Percentiles rank a stretch among this genome's conserved stretches.
These are phyloP conservation scores for Drosophila teissieri DNA, from an alignment of 1,140 invertebrate species.

Conservation along the genomic window DNA sequence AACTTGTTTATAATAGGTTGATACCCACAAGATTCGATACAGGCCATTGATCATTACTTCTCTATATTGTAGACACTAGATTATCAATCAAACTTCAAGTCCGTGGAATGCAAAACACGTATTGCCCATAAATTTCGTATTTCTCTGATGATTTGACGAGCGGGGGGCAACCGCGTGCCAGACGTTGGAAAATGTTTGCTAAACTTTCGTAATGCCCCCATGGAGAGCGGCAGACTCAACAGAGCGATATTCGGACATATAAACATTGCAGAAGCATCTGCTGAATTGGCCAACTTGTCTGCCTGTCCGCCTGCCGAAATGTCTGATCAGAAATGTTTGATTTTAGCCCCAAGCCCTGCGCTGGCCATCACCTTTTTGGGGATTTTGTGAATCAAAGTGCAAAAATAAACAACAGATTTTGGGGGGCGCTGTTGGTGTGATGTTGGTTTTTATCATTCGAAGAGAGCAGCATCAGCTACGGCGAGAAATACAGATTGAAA, in stretches of 20 bases:
- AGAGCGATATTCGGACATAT: constrained; percentile 17
- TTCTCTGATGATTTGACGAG: constrained; percentile 17
- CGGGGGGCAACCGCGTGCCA: constrained; percentile 47
- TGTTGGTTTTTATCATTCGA: constrained; percentile 53
- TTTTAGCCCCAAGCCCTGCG: constrained; percentile 32
- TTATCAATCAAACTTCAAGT: constrained; percentile 41
- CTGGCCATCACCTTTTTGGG: constrained; percentile 23
- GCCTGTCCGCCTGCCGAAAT: constrained; percentile 50
- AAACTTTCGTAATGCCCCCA: constrained; percentile 52
- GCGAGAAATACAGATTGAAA: constrained; percentile 11
- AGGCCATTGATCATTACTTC: constrained; percentile 30
- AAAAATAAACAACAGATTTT: constrained; percentile 73
- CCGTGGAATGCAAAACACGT: constrained; percentile 32
- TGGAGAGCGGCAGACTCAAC: constrained; percentile 38
- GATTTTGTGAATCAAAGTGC: constrained; percentile 60
- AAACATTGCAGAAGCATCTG: constrained; percentile 72
- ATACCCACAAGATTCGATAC: not conserved
- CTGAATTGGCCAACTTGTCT: constrained; percentile 51
- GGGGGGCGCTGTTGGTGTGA: not conserved
- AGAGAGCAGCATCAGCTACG: constrained; percentile 22
- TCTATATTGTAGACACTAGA: constrained; percentile 21
- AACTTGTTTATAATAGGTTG: constrained; percentile 17
- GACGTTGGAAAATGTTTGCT: constrained; percentile 58
- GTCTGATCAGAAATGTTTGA: constrained; percentile 64
- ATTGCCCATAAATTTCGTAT: constrained; percentile 43